phyloP scores from a whole-genome alignment of 1,140 invertebrate species.

The Drosophila ohnishii region DNA sequence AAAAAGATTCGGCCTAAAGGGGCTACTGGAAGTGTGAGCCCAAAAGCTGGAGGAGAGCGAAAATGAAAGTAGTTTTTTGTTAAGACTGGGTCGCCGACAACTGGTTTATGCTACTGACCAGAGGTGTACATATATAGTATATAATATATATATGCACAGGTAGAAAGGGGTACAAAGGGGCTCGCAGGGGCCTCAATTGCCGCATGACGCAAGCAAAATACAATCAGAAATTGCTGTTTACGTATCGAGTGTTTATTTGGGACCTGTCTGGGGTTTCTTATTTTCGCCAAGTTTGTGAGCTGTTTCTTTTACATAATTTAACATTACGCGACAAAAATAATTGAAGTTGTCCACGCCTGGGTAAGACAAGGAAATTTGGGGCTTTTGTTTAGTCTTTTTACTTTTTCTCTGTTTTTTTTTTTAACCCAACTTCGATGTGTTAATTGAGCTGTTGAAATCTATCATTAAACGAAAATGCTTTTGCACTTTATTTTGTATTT shows the following conservation, averaged over 20 bases:
- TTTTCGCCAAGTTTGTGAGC: conserved; percentile 21
- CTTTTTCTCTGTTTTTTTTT: conserved; percentile 3
- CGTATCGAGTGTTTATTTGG: conserved; percentile 36
- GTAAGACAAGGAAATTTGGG: conserved; percentile 8
- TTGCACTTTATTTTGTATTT: conserved; percentile 12
- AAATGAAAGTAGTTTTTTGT: conserved; percentile 75
- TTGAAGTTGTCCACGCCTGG: conserved; percentile 31
- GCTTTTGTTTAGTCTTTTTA: neutral
- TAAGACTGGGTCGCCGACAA: conserved; percentile 54
- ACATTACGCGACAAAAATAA: conserved; percentile 36
- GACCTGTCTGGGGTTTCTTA: conserved; percentile 14
- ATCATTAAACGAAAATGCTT: conserved; percentile 25
- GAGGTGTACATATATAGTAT: conserved; percentile 2
- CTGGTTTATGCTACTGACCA: conserved; percentile 59
- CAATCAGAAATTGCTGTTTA: conserved; percentile 55
- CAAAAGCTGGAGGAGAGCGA: conserved; percentile 41
- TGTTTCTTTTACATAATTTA: conserved; percentile 48
- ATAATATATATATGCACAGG: conserved; percentile 12
- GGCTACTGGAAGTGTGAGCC: conserved; percentile 12
- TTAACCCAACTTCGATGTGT: conserved; percentile 15
- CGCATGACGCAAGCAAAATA: conserved; percentile 59
- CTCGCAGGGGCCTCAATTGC: conserved; percentile 31
- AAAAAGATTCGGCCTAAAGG: conserved; percentile 8
- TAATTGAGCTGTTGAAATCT: conserved; percentile 47
- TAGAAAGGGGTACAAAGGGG: neutral